Base-by-base conservation (phyloP, 1,140 invertebrate genomes). In the Drosophila takahashii region DNA sequence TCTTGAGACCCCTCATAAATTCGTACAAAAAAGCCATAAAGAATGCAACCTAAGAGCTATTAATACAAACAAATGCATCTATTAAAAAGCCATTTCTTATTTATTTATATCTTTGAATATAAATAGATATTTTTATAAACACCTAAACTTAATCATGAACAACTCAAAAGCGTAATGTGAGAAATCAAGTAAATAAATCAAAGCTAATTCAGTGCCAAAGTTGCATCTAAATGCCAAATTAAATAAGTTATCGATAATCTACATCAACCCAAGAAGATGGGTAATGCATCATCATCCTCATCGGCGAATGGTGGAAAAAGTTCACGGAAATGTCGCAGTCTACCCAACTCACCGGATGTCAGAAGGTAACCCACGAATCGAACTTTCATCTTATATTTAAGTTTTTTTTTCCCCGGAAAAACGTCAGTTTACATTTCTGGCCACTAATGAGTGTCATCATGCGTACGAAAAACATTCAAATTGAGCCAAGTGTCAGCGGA, bases 301-400 rank as follows among this genome's bases (percentile, higher is more conserved):
- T 91, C 90, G 50, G 77, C 81, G 57, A 74, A 93, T 44, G 47
- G 80, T 37, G 62, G 84, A 7, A 87, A 81, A 62, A 87, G 54
- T 57, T 70, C 83, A 76, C 93, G 94, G 47, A 94, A 94, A 83
- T 94, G 94, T 59, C 93, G 94, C 77, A 95, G 95, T 89, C 92
- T 95, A 81, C 95, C 95, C 42, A 95, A 94, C 85, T 95, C 95
- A 58, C 95, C 95, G 77, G 94, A 95, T 93, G 93, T 94, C 56
- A 92, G 94, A 92, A 94, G 94, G 94, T 94, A 87, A 83, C 26
- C 32, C 37, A 66, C 48, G 37, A 57, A 18, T 44, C 4, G 29
- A 34, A 32, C 29, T 51, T 51, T 34, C 4, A 34, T 22, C 32
- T 27, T 37, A 44, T 32, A 54, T 36, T 22, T 22, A 22, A 22